phyloP scores from a whole-genome alignment of 2,888 invertebrate species.

The Drosophila siamana region DNA sequence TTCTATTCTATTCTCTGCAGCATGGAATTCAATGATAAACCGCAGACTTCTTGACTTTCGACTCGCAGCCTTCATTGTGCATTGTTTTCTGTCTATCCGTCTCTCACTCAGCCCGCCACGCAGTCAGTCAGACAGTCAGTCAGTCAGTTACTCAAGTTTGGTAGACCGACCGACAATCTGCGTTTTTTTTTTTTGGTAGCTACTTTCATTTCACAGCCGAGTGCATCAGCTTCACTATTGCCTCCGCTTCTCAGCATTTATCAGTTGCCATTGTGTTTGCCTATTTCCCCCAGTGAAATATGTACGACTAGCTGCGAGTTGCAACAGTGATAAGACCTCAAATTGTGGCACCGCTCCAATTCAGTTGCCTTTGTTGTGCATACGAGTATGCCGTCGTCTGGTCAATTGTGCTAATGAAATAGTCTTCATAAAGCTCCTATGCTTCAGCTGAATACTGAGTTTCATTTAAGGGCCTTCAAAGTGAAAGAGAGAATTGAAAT shows the following conservation, averaged over 20 bases:
- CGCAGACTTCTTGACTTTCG: slow-evolving; percentile 52
- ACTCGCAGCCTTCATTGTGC: slow-evolving; percentile 22
- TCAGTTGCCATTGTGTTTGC: slow-evolving; percentile 66
- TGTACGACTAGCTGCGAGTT: slow-evolving; percentile 29
- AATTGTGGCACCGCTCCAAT: slow-evolving; percentile 43
- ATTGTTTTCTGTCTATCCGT: slow-evolving; percentile 31
- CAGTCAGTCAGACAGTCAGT: not conserved
- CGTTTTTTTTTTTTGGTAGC: slow-evolving; percentile 24
- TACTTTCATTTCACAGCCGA: slow-evolving; percentile 71
- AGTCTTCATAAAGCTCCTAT: slow-evolving; percentile 9
- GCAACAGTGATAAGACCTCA: slow-evolving; percentile 51
- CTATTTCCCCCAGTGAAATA: slow-evolving; percentile 34
- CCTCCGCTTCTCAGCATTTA: slow-evolving; percentile 44
- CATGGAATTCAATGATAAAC: slow-evolving; percentile 51
- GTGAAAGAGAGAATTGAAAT: no score
- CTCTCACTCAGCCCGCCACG: not conserved
- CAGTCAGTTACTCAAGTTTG: slow-evolving; percentile 11
- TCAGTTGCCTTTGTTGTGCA: slow-evolving; percentile 18
- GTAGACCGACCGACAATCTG: slow-evolving; percentile 11
- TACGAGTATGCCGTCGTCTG: slow-evolving; percentile 1
- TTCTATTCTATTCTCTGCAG: not conserved
- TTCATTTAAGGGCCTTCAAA: no score
- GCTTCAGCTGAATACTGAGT: not conserved
- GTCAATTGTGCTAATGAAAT: slow-evolving; percentile 27
- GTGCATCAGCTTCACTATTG: slow-evolving; percentile 30